Percentiles rank a stretch among this genome's conserved stretches.
Conservation (phyloP, 2,797 vertebrate species). For the Selene dorsalis region DNA sequence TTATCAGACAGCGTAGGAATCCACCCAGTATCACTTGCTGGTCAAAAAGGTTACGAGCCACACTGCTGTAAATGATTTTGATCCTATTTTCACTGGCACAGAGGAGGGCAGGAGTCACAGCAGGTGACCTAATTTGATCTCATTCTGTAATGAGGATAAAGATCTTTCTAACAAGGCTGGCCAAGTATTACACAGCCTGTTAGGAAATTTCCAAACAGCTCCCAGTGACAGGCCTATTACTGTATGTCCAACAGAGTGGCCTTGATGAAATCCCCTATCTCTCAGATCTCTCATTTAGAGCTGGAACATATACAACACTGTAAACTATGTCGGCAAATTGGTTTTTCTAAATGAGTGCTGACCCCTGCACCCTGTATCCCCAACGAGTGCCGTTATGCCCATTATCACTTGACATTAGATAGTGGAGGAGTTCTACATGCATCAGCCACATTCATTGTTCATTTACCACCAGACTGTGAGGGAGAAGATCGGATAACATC, state of each 20-base stretch:
- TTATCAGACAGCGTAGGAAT: slow-evolving; percentile 41
- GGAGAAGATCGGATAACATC: slow-evolving; percentile 65
- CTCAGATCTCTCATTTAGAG: slow-evolving; percentile 51
- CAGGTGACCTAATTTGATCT: slow-evolving; percentile 76
- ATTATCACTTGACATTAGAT: slow-evolving; percentile 61
- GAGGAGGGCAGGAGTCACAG: slow-evolving; percentile 66
- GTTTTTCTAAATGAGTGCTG: slow-evolving; percentile 35
- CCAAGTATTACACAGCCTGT: slow-evolving; percentile 59
- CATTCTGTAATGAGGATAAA: slow-evolving; percentile 73
- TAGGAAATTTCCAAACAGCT: slow-evolving; percentile 56
- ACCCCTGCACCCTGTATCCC: not conserved
- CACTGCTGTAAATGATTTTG: slow-evolving; percentile 56
- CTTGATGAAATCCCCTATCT: slow-evolving; percentile 44
- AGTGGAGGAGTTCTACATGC: slow-evolving; percentile 56
- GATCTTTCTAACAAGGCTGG: slow-evolving; percentile 65
- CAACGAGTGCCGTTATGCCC: slow-evolving; percentile 2
- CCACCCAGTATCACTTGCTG: slow-evolving; percentile 29
- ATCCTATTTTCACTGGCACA: slow-evolving; percentile 64
- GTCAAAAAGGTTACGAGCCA: slow-evolving; percentile 53
- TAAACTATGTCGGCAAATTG: slow-evolving; percentile 46
- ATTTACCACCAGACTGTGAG: slow-evolving; percentile 53
- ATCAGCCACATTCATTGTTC: slow-evolving; percentile 66
- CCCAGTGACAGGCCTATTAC: slow-evolving; percentile 65
- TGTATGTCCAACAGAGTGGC: slow-evolving; percentile 53
- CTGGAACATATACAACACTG: slow-evolving; percentile 20